These are phyloP conservation scores for Atrichornis clamosus DNA, from an alignment of 2,113 vertebrate species.

Conservation along the genomic window DNA sequence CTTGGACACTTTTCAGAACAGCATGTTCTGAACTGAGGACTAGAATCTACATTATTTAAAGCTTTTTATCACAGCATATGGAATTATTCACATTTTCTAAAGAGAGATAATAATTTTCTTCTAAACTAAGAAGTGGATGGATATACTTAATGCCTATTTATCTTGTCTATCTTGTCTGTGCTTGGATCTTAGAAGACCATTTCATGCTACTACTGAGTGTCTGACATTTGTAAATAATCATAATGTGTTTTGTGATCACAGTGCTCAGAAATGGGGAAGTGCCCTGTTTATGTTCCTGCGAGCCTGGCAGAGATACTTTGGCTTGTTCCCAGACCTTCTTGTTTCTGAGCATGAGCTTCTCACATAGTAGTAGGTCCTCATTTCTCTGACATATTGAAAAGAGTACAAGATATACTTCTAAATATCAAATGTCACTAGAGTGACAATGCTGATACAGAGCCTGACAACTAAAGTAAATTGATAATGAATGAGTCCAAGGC, in stretches of 20 bases:
- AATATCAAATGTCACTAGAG: neutral
- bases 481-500: neutral
- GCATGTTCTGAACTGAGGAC: neutral
- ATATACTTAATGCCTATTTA: neutral
- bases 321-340: neutral
- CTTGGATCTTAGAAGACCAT: neutral
- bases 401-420: neutral
- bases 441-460: accelerated
- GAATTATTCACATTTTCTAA: neutral
- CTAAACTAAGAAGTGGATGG: neutral
- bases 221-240: neutral
- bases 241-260: neutral
- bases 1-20: neutral
- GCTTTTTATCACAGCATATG: neutral
- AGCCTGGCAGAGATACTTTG: neutral
- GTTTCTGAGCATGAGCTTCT: neutral
- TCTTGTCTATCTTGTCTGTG: neutral
- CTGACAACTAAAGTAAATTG: neutral
- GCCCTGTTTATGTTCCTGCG: neutral
- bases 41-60: neutral
- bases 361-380: neutral
- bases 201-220: neutral
- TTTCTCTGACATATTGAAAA: neutral
- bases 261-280: neutral
- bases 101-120: neutral